Percentiles rank a stretch among this genome's conserved stretches.
phyloP scores from a whole-genome alignment of 1,140 invertebrate genomes.

The Brachionus asplanchnoidis region DNA sequence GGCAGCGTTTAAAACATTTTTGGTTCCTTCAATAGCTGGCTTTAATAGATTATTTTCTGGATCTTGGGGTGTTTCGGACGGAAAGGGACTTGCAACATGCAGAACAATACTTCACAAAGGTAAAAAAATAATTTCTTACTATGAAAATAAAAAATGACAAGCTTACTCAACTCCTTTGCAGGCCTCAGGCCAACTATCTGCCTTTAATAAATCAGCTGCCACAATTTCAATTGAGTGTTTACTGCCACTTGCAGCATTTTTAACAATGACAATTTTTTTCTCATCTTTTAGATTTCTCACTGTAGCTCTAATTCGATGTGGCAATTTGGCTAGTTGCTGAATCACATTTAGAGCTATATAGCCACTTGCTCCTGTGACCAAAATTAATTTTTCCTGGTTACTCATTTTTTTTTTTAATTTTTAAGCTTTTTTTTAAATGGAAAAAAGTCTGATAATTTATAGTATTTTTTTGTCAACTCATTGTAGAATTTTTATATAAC shows the following conservation, averaged over 20 bases:
- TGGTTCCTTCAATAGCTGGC: constrained; percentile 62
- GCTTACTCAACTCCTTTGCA: constrained; percentile 58
- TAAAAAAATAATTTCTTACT: background rate
- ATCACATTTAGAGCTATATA: constrained; percentile 62
- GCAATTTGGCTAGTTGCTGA: constrained; percentile 58
- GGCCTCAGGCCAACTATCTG: constrained; percentile 56
- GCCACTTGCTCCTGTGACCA: constrained; percentile 63
- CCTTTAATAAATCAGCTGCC: constrained; percentile 52
- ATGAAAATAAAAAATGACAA: background rate
- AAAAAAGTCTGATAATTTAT: background rate
- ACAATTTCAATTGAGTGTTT: constrained; percentile 57
- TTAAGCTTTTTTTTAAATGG: too few species aligned
- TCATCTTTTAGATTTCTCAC: constrained; percentile 59
- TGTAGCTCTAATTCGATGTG: constrained; percentile 60
- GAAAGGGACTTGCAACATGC: constrained; percentile 63
- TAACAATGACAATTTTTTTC: constrained; percentile 54
- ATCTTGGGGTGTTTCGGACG: constrained; percentile 50
- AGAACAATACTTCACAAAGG: constrained; percentile 49
- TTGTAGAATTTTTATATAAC: background rate
- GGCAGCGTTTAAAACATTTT: constrained; percentile 59
- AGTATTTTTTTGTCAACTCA: background rate
- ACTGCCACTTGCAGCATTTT: constrained; percentile 55
- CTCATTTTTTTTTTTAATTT: background rate
- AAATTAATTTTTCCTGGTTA: constrained; percentile 48
- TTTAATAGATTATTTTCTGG: constrained; percentile 57